Percentiles rank a stretch among this genome's conserved stretches.
These are phyloP conservation scores for Babyrousa celebensis DNA, from an alignment of 2,797 vertebrate species.

Conservation along the genomic window DNA sequence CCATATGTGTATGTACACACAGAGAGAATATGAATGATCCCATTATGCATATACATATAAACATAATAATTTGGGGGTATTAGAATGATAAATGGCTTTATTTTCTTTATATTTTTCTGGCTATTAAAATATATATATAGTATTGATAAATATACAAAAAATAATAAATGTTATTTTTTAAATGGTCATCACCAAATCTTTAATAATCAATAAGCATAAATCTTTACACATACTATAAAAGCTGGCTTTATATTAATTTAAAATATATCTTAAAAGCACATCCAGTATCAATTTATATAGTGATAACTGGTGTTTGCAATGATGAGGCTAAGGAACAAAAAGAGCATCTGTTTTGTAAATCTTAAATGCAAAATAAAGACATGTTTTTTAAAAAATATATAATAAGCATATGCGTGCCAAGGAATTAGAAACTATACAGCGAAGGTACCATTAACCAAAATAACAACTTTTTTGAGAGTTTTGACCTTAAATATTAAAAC, in stretches of 20 bases:
- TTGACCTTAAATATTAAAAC: constrained; percentile 59
- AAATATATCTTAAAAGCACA: constrained; percentile 18
- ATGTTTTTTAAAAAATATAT: not conserved
- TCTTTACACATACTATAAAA: constrained; percentile 29
- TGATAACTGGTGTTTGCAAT: not conserved
- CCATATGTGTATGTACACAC: not conserved
- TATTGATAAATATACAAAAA: constrained; percentile 11
- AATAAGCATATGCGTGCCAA: constrained; percentile 54
- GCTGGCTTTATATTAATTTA: constrained; percentile 43
- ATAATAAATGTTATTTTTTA: constrained; percentile 11
- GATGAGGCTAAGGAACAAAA: constrained; percentile 50
- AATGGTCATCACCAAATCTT: not conserved
- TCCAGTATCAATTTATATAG: not conserved
- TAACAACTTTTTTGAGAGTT: not conserved
- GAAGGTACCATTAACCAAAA: not conserved
- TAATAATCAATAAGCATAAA: not conserved
- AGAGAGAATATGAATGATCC: not conserved
- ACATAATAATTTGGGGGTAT: not conserved
- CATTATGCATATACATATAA: not conserved
- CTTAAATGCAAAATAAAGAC: constrained; percentile 41
- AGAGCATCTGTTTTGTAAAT: not conserved
- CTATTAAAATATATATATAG: not conserved
- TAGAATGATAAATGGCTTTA: not conserved
- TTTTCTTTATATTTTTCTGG: constrained; percentile 34
- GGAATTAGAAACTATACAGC: constrained; percentile 9